phyloP scores from a whole-genome alignment of 92 coral and sea anemone species.

The Palythoa heliodiscus region DNA sequence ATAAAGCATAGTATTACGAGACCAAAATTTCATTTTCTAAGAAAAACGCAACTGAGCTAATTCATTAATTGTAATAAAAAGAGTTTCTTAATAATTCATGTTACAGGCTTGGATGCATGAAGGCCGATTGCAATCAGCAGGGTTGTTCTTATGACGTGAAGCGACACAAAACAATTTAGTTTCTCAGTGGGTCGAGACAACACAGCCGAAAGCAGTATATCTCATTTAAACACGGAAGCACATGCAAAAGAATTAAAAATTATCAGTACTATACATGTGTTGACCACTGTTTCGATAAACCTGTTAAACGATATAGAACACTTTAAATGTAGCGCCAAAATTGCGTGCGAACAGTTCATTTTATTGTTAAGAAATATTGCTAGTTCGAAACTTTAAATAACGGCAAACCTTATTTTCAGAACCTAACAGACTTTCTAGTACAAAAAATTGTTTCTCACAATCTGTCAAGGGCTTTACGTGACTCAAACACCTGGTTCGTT shows the following conservation, averaged over 20 bases:
- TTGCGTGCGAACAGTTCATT: background rate
- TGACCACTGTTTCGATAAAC: background rate
- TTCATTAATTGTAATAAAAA: conserved; percentile 18
- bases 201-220: background rate
- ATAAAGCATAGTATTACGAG: background rate
- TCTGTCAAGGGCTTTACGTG: no score
- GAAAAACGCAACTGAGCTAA: background rate
- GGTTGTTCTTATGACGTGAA: background rate
- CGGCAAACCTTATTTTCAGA: background rate
- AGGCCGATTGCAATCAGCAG: conserved; percentile 8
- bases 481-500: no score
- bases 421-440: background rate
- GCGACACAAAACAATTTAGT: background rate
- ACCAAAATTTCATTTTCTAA: conserved; percentile 9
- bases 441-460: background rate
- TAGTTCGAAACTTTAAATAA: background rate
- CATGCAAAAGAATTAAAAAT: background rate
- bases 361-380: background rate
- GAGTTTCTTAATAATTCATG: conserved; percentile 20
- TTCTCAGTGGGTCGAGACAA: background rate
- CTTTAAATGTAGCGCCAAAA: background rate
- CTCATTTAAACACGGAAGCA: background rate
- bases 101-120: conserved; percentile 12
- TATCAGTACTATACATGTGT: background rate
- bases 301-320: background rate